Conservation (phyloP, 2,888 invertebrate species). For the Leptothorax acervorum region DNA sequence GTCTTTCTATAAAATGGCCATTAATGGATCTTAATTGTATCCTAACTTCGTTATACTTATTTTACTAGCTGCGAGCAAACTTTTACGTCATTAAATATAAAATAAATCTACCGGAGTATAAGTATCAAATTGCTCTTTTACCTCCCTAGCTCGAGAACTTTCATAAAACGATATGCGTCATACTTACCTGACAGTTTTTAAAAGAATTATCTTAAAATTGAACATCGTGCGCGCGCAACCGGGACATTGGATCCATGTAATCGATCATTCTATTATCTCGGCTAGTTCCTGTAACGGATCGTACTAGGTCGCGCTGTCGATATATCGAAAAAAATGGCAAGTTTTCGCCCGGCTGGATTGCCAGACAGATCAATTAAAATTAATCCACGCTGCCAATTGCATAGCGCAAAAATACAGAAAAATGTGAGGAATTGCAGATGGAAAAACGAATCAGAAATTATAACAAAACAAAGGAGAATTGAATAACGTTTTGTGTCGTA, state of each 20-base stretch:
- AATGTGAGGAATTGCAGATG: neutral
- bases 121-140: slow-evolving; percentile 19
- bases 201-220: slow-evolving; percentile 40
- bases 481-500: neutral
- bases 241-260: slow-evolving; percentile 28
- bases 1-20: slow-evolving; percentile 7
- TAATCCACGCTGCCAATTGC: slow-evolving; percentile 42
- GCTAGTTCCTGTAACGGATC: slow-evolving; percentile 8
- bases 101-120: slow-evolving; percentile 7
- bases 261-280: slow-evolving; percentile 51
- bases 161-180: slow-evolving; percentile 10
- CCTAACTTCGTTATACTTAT: slow-evolving; percentile 7
- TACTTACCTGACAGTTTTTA: slow-evolving; percentile 20
- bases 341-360: slow-evolving; percentile 36
- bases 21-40: slow-evolving; percentile 35
- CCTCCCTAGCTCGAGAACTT: neutral
- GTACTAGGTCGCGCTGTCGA: slow-evolving; percentile 38
- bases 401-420: slow-evolving; percentile 7
- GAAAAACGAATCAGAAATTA: slow-evolving; percentile 20
- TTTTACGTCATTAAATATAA: slow-evolving; percentile 25
- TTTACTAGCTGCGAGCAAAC: slow-evolving; percentile 30
- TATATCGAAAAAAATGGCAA: slow-evolving; percentile 55
- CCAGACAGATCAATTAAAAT: slow-evolving; percentile 54
- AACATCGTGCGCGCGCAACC: slow-evolving; percentile 13
- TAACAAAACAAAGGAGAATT: slow-evolving; percentile 20